Evolutionary conservation across 2,888 invertebrate genomes (phyloP), one percentile per base, ranked within the genome.

Genomic region (Terebella lapidaria): DNA sequence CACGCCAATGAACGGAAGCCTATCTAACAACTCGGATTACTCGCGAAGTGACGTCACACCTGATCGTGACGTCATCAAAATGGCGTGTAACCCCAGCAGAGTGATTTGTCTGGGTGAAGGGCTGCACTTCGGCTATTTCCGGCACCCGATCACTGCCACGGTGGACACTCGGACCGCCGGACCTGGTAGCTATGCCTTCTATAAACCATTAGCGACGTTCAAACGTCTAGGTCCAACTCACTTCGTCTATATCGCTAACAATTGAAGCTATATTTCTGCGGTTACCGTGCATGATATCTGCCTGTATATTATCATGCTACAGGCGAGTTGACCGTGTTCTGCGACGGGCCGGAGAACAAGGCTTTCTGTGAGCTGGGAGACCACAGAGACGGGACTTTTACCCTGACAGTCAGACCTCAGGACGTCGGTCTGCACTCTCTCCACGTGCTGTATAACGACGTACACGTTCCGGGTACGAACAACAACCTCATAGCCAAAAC

Each of bases 101-200:
- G 62, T 64, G 5, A 28, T 35, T 15, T 64, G 64, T 42, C 26
- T 22, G 4, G 64, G 64, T n/a, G 56, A 60, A 2, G 64, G 64
- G 2, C 62, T 64, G 3, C 27, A 54, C 25, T 64, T 60, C 53
- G 62, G 62, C n/a, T 65, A 65, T 46, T 45, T 61, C 45, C 58
- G 57, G 35, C 28, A 56, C 10, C 63, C 59, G 15, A 51, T 62
- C 24, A 22, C 58, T 24, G 60, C 61, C 5, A 54, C 56, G n/a
- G 59, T 65, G 10, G 59, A 61, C 61, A 64, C 65, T 15, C 58
- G 56, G 15, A 53, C 53, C 2, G 65, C 65, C 10, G 63, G 63
- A 25, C 60, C 60, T 52, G 65, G 65, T 63, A 35, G 10, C 10
- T 35, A 35, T 35, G 42, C n/a, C 42, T 35, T 35, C 10, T 35